A percentile compares a stretch with the other conserved stretches of the same genome.
Evolutionary conservation across 2,888 invertebrate genomes (phyloP).

Genomic region (Cantharis rustica): DNA sequence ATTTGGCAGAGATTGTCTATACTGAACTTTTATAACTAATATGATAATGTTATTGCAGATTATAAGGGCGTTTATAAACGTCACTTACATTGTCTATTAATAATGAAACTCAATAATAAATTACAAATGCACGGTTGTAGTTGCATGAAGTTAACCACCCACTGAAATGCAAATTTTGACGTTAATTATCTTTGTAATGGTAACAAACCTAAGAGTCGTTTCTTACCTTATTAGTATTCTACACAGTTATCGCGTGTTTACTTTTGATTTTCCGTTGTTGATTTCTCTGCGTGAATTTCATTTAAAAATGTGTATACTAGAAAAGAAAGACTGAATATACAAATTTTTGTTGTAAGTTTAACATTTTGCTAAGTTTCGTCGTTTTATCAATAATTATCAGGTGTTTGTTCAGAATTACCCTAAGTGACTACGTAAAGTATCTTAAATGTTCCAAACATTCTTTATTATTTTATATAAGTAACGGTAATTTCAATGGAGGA

Average conservation of each 20-base stretch:
- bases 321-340: background rate
- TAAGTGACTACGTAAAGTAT: background rate
- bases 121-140: conserved; percentile 46
- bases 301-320: conserved; percentile 20
- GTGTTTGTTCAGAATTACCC: background rate
- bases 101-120: conserved; percentile 38
- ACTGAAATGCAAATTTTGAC: conserved; percentile 48
- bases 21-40: background rate
- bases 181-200: conserved; percentile 44
- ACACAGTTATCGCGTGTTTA: conserved; percentile 45
- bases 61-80: conserved; percentile 19
- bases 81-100: conserved; percentile 26
- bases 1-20: background rate
- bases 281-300: conserved; percentile 27
- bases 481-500: background rate
- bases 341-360: background rate
- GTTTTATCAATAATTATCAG: background rate
- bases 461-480: background rate
- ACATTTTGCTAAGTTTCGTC: background rate
- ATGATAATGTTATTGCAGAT: background rate
- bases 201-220: conserved; percentile 30
- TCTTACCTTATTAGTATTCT: conserved; percentile 49
- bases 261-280: conserved; percentile 42
- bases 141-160: conserved; percentile 47
- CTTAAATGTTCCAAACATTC: background rate